Percentiles rank a stretch among this genome's conserved stretches.
Evolutionary conservation across 2,113 vertebrate genomes (phyloP).

Genomic region (Noctilio leporinus): DNA sequence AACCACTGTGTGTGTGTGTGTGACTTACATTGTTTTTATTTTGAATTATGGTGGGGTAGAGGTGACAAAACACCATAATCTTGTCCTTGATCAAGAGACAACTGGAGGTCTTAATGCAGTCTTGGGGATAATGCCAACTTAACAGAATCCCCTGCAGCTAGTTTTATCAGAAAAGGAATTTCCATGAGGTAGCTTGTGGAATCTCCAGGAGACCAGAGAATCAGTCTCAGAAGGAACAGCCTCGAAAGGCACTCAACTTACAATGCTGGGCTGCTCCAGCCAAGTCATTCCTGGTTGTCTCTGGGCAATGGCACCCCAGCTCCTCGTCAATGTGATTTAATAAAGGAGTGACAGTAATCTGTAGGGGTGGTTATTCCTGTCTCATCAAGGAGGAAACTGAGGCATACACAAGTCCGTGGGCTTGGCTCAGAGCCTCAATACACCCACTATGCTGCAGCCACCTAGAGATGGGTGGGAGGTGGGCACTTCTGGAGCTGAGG

Average conservation of each 20-base stretch:
- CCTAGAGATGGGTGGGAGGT: rapidly evolving
- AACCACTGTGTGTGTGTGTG: rapidly evolving
- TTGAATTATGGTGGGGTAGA: neutral
- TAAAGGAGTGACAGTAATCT: neutral
- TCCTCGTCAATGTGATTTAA: neutral
- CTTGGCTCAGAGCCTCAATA: neutral
- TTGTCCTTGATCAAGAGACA: neutral
- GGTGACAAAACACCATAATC: neutral
- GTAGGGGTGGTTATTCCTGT: neutral
- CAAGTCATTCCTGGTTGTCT: neutral
- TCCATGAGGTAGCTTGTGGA: neutral
- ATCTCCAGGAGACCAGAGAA: neutral
- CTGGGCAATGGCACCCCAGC: neutral
- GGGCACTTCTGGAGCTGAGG: neutral
- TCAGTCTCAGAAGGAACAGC: neutral
- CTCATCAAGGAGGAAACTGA: neutral
- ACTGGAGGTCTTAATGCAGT: neutral
- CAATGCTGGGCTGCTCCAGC: neutral
- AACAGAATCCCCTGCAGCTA: neutral
- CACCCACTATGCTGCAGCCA: neutral
- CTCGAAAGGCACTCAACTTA: neutral
- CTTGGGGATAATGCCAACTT: neutral
- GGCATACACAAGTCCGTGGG: neutral
- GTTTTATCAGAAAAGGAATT: neutral
- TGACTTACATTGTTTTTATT: neutral